Base-by-base conservation (phyloP, 92 coral and sea anemone genomes). In the Siderastrea radians region DNA sequence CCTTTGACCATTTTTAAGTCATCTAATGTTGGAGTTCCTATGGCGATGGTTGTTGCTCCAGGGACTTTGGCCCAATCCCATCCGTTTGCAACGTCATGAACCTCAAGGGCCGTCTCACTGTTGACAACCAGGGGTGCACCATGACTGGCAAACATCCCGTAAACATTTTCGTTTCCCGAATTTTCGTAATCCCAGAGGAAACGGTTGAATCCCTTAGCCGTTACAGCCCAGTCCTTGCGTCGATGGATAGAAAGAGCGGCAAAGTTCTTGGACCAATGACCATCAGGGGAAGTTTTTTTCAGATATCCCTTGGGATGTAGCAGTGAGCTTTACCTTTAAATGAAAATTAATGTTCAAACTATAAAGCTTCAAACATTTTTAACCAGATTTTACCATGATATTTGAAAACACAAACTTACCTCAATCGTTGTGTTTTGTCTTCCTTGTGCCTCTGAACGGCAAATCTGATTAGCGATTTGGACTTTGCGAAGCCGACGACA, bases 61-160 rank as follows among this genome's bases (percentile, higher is more conserved):
- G 98, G 96, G 12, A 91, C 89, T 72, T 92, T 89, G 6, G 95
- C 66, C 98, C 98, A 95, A 74, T 93, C 95, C 98, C 98, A 95
- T 5, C 95, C 98, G 46, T 74, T 72, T 1, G 75, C 63, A 17
- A 95, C 91, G 57, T 95, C 96, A 79, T 95, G 82, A 13, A 82
- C 78, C 7, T 51, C 63, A 59, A 95, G 82, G 4, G 84, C 73
- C 3, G 79, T 9, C 59, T 93, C 98, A 48, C 78, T 83, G 82
- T 93, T 89, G 3, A 94, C 96, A 60, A 95, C 81, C 67, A 91
- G 78, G 50, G 93, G 71, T 19, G 94, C 91, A 0, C 96, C 98
- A 64, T 95, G 91, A 84, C 95, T 91, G 12, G 84, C 94, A 46
- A 89, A 93, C 61, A 89, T 61, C 26, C 98, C 98, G 53, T 78